These are phyloP conservation scores for Lucilia sericata DNA, from an alignment of 1,140 invertebrate genomes.

Conservation along the genomic window DNA sequence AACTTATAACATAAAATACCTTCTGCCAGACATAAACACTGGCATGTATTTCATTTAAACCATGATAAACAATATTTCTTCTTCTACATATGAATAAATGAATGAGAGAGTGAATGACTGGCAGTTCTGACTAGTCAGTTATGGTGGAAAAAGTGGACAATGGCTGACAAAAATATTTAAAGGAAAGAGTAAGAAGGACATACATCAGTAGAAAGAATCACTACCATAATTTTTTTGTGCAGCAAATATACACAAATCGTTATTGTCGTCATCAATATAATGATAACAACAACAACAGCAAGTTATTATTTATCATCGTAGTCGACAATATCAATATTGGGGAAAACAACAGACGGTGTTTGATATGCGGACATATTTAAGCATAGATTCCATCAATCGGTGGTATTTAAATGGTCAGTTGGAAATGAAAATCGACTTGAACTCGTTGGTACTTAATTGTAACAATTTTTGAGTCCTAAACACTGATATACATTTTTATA, in stretches of 20 bases:
- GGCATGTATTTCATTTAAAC: constrained; percentile 6
- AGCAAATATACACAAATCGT: constrained; percentile 40
- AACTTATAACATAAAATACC: background rate
- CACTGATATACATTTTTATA: too few species aligned
- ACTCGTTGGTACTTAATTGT: too few species aligned
- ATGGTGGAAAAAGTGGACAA: background rate
- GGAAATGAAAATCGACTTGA: too few species aligned
- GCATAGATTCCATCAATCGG: constrained; percentile 35
- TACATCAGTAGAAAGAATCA: background rate
- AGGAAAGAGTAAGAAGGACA: background rate
- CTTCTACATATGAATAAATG: background rate
- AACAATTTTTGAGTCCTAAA: too few species aligned
- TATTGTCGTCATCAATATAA: background rate
- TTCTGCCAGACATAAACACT: background rate
- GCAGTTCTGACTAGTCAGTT: background rate
- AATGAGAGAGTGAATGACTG: background rate
- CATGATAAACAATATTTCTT: background rate
- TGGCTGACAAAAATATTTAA: background rate
- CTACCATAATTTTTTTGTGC: background rate
- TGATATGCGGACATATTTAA: constrained; percentile 33
- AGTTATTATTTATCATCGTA: too few species aligned
- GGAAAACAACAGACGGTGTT: background rate
- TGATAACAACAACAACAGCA: too few species aligned
- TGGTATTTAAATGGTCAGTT: too few species aligned
- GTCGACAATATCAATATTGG: background rate